phyloP scores from a whole-genome alignment of 2,113 vertebrate species.

The Trogon melanurus region DNA sequence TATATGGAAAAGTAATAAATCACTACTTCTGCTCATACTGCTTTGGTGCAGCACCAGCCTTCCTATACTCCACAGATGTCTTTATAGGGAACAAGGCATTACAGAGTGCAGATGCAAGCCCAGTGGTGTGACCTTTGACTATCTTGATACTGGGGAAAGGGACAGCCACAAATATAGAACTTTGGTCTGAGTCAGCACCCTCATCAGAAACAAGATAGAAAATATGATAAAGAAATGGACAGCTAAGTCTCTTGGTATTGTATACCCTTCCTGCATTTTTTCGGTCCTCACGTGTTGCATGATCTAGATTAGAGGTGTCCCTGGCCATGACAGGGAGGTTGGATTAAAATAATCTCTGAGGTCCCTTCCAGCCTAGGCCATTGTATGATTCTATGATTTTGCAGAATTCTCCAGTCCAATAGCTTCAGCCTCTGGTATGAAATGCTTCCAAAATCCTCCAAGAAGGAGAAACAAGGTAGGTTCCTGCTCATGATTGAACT shows the following conservation, averaged over 20 bases:
- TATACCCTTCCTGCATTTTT: neutral
- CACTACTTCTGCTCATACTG: neutral
- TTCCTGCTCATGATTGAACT: neutral
- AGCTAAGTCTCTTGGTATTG: neutral
- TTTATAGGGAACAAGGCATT: neutral
- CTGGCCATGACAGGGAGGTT: too few relatives aligned
- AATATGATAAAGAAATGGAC: neutral
- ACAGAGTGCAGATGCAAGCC: neutral
- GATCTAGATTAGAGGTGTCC: too few relatives aligned
- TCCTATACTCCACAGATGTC: neutral
- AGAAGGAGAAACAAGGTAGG: neutral
- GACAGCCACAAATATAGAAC: neutral
- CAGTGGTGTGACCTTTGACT: neutral
- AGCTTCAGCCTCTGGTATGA: neutral
- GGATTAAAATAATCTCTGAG: too few relatives aligned
- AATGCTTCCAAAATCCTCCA: neutral
- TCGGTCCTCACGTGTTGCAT: too few relatives aligned
- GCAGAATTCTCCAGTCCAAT: neutral
- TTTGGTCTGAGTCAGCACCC: neutral
- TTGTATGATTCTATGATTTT: too few relatives aligned
- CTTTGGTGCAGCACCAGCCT: constrained; percentile 8
- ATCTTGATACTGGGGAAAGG: neutral
- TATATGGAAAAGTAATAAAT: constrained; percentile 20
- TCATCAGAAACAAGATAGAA: neutral
- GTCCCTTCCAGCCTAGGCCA: too few relatives aligned